A percentile compares a stretch with the other conserved stretches of the same genome.
Conservation (phyloP, 2,888 invertebrate species). For the Osedax fenrisi region DNA sequence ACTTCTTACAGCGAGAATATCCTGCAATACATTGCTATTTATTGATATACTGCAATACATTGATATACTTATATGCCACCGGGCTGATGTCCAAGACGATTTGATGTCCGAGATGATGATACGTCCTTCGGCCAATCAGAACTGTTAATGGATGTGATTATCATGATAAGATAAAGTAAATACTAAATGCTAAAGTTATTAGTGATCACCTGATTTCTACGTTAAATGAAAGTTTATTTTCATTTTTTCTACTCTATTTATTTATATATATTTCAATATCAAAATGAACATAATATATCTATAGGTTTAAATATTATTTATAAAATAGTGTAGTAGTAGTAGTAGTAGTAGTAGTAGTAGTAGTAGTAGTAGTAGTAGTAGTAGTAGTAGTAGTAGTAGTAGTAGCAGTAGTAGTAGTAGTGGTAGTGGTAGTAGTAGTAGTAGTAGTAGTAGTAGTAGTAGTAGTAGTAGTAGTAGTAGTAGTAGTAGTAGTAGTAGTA, state of each 20-base stretch:
- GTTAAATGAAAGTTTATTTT: not conserved
- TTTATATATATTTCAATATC: not conserved
- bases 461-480: constrained; percentile 10
- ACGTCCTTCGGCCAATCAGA: no score
- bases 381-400: constrained; percentile 12
- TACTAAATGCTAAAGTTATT: constrained; percentile 8
- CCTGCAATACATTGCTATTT: not conserved
- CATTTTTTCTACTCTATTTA: not conserved
- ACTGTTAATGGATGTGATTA: no score
- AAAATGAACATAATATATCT: not conserved
- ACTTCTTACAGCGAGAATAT: no score
- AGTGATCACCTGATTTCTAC: not conserved
- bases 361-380: constrained; percentile 18
- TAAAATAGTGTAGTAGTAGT: constrained; percentile 15
- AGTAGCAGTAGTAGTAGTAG: constrained; percentile 15
- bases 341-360: constrained; percentile 18
- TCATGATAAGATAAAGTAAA: not conserved
- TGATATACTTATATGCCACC: no score
- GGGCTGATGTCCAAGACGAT: no score
- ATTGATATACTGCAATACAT: not conserved
- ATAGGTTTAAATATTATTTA: no score
- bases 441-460: no score
- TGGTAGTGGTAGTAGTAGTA: no score
- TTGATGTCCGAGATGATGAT: no score
- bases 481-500: constrained; percentile 10